phyloP scores from a whole-genome alignment of 2,113 vertebrate genomes.

The Oryzias melastigma region DNA sequence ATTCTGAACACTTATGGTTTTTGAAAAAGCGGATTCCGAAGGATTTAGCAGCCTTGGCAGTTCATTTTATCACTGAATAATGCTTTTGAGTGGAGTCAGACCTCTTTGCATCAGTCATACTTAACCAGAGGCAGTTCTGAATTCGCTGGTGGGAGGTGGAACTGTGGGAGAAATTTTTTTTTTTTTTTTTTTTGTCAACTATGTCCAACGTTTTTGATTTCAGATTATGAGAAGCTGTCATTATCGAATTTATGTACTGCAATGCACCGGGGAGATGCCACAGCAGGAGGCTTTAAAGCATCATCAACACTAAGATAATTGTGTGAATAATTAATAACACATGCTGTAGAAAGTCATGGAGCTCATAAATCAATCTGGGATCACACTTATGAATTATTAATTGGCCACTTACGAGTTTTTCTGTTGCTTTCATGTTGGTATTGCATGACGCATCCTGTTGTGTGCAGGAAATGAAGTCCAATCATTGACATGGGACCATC shows the following conservation, averaged over 20 bases:
- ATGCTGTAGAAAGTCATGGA: conserved; percentile 32
- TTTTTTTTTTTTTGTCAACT: too few species aligned
- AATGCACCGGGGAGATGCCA: conserved; percentile 22
- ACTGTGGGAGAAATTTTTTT: too few species aligned
- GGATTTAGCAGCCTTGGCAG: too few species aligned
- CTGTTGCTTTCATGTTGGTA: conserved; percentile 18
- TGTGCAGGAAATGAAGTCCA: conserved; percentile 5
- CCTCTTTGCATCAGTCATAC: too few species aligned
- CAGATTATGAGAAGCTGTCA: background rate
- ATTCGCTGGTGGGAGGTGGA: too few species aligned
- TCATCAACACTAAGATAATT: conserved; percentile 45
- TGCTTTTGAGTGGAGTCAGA: too few species aligned
- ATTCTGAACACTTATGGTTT: too few species aligned
- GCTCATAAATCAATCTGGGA: conserved; percentile 32
- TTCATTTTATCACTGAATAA: too few species aligned
- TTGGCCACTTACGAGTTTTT: conserved; percentile 38
- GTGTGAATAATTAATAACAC: conserved; percentile 60
- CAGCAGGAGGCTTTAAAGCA: conserved; percentile 44
- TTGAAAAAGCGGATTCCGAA: too few species aligned
- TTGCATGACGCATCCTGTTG: conserved; percentile 19
- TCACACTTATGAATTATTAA: conserved; percentile 54
- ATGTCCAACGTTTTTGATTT: too few species aligned
- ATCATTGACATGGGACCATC: too few species aligned
- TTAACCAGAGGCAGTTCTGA: too few species aligned
- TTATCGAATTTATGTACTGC: conserved; percentile 6